Evolutionary conservation across 2,113 vertebrate genomes (phyloP), one percentile per base, ranked within the genome.

Genomic region (Forbesichthys agassizii): DNA sequence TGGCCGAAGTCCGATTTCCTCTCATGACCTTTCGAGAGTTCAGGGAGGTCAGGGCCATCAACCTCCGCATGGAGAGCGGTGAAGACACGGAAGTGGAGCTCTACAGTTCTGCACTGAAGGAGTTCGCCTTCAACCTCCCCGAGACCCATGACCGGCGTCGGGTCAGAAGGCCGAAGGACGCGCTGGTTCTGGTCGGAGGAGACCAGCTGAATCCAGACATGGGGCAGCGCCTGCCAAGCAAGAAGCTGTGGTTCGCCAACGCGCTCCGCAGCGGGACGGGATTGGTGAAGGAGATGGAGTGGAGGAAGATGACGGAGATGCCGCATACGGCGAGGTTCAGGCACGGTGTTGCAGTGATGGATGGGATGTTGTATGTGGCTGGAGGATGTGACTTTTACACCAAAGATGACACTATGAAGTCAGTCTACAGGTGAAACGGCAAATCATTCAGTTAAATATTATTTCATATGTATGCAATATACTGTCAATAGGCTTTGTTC

Each of bases 11-110:
- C 18, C 94, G 96, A 14, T 98, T 98, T 51, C 91, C 94, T 3
- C 92, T 96, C 53, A 98, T 98, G 96, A 96, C 95, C 0, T 94
- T 92, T 67, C 76, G 86, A 46, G 96, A 98, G 85, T 93, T 98
- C 78, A 89, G 92, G 64, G 95, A 93, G 67, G 94, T 96, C 14
- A 83, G 90, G 0, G 90, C 93, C 0, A 86, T 93, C 0, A 92
- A 93, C 64, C 81, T 90, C 57, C 92, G 84, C 4, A 85, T 92
- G 89, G 90, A 93, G 63, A 87, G 89, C 13, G 75, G 66, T 3
- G 82, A 68, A 16, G 74, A 78, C 14, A 77, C 73, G 3, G 83
- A 88, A 1, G 69, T 89, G 4, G 86, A 92, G 48, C 89, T 94
- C 5, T 91, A 94, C 47, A 48, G 74, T 9, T 81, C 86, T 0